Conservation (phyloP, 2,797 vertebrate genomes). For the Argya squamiceps region DNA sequence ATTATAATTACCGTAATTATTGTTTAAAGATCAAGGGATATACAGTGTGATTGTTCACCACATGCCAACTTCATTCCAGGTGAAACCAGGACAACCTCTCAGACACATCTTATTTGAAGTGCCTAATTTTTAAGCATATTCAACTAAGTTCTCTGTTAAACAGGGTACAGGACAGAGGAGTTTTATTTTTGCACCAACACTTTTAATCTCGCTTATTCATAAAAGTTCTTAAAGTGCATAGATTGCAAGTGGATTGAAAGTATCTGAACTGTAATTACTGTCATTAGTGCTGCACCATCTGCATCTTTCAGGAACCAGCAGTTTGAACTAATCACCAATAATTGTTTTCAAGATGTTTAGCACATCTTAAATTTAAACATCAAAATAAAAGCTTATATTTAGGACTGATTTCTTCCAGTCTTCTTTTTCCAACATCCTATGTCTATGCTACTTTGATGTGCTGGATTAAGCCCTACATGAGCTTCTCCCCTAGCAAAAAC, state of each 20-base stretch:
- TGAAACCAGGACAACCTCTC: not conserved
- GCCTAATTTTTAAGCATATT: slow-evolving; percentile 17
- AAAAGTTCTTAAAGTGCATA: slow-evolving; percentile 37
- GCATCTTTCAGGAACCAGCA: slow-evolving; percentile 55
- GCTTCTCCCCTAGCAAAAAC: not conserved
- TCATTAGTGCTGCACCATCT: slow-evolving; percentile 58
- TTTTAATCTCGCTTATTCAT: slow-evolving; percentile 52
- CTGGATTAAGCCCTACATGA: not conserved
- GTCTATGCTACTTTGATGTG: not conserved
- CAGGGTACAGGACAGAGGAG: slow-evolving; percentile 10
- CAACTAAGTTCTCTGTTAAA: not conserved
- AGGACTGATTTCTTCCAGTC: slow-evolving; percentile 17
- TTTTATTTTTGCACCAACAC: slow-evolving; percentile 43
- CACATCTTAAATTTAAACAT: slow-evolving; percentile 66
- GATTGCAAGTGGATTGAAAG: slow-evolving; percentile 54
- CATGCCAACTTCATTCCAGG: not conserved
- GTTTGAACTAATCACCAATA: slow-evolving; percentile 71
- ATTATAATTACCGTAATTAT: too few relatives aligned
- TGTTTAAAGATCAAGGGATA: not conserved
- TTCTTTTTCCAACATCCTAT: not conserved
- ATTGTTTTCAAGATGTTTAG: slow-evolving; percentile 70
- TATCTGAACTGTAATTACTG: slow-evolving; percentile 65
- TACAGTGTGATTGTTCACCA: not conserved
- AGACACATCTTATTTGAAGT: not conserved
- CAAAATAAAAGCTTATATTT: slow-evolving; percentile 71